Evolutionary conservation across 2,113 vertebrate species (phyloP), one percentile per base, ranked within the genome.

Genomic region (Ammodytes marinus): DNA sequence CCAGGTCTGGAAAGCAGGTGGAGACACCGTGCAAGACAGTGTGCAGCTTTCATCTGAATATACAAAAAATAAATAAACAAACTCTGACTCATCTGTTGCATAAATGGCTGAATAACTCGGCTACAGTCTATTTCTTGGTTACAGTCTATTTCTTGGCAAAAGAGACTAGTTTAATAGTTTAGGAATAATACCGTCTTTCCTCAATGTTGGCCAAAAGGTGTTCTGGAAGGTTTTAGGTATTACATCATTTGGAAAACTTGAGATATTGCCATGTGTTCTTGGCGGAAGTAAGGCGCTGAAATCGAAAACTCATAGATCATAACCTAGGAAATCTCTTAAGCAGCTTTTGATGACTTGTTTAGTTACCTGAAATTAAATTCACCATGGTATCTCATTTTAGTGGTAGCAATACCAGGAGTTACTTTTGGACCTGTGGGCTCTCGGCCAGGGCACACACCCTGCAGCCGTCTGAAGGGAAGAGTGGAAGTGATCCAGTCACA

Each of bases 401-500:
- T 27, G 27, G 27, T 27, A 27, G 27, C 27, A 27, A 27, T 27
- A 27, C 27, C 27, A 37, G 13, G 57, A 53, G 77, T 84, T 92
- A 89, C 83, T 89, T 88, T 88, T 90, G 87, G 68, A 84, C 43
- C 19, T 0, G 65, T 17, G 10, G 58, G 11, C 66, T 55, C 15
- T 35, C 53, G 8, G 79, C 53, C 78, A 75, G 63, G 14, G 4
- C 67, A 68, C 69, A 78, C 77, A 49, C 70, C 69, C 78, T 46
- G 8, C 59, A 73, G 17, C 63, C 60, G 19, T 46, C 77, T 79
- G 66, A 85, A 27, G 70, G 72, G 84, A 74, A 64, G 65, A 64
- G 82, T 90, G 93, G 92, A 89, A 63, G 27, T 54, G 42, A 73
- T 95, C 93, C 95, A 79, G 80, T 91, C 68, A 52, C 95, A 95